Evolutionary conservation across 2,888 invertebrate genomes (phyloP).

Genomic region (Luperina nickerlii): DNA sequence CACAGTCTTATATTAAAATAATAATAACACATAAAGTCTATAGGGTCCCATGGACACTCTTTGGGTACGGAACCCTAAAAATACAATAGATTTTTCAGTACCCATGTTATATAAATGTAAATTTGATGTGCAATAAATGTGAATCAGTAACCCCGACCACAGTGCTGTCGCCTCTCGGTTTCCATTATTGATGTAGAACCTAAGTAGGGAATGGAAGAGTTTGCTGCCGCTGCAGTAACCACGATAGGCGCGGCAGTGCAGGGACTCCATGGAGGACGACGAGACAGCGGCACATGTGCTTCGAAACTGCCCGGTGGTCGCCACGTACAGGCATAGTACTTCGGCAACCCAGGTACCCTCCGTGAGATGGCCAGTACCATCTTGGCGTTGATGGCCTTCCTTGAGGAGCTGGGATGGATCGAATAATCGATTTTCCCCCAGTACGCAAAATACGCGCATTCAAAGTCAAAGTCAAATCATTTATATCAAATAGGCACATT

Average conservation of each 20-base stretch:
- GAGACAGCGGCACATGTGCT: no score
- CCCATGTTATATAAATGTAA: not conserved
- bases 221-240: conserved; percentile 62
- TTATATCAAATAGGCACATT: no score
- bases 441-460: no score
- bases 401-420: no score
- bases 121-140: not conserved
- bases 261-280: no score
- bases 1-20: no score
- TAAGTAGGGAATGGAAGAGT: conserved; percentile 62
- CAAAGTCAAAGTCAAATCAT: no score
- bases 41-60: not conserved
- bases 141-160: conserved; percentile 1
- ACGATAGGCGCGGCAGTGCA: conserved; percentile 10
- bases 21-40: not conserved
- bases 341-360: no score
- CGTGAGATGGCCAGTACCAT: no score
- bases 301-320: not conserved
- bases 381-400: no score
- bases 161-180: not conserved
- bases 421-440: no score
- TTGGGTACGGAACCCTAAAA: no score
- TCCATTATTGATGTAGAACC: conserved; percentile 57
- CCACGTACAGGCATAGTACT: not conserved
- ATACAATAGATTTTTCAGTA: not conserved